Base-by-base conservation (phyloP, 2,888 invertebrate species). In the Brenthis hecate region DNA sequence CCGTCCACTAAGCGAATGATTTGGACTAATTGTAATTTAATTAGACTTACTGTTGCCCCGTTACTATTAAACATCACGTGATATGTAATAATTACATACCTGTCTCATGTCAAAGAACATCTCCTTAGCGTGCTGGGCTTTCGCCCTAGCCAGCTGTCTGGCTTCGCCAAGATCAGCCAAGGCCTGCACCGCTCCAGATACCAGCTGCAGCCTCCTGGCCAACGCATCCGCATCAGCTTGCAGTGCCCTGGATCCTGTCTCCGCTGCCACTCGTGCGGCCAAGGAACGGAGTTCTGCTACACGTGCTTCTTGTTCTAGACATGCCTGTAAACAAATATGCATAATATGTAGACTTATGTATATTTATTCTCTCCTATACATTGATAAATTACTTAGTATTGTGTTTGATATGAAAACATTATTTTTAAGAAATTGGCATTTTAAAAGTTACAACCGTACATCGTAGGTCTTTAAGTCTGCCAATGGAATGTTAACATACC, bases 131-230 rank as follows among this genome's bases (percentile, higher is more conserved):
- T 96, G 85, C 93, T 95, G 79, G 89, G 95, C 90, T 72, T 90
- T 91, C 0, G 92, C 80, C 77, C 92, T 74, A 86, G 95, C 85
- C 93, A 94, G 63, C 71, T 95, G 95, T 72, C 95, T 93, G 32
- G 95, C 94, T 77, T 97, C 97, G 4, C 96, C 96, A 54, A 96
- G 95, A 85, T 96, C 96, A 0, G 96, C 96, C 75, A 97, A 87
- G 3, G 94, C 94, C 60, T 96, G 95, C 8, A 97, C 94, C 0
- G 96, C 94, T 71, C 96, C 95, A 28, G 95, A 94, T 47, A 97
- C 96, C 80, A 96, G 95, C 82, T 96, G 95, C 72, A 97, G 93
- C 47, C 96, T 94, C 69, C 95, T 93, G 55, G 96, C 96, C 64
- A 97, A 87, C 0, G 96, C 95, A 77, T 96, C 96, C 13, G 97